Base-by-base conservation (phyloP, 2,113 vertebrate species). In the Labeo rohita region DNA sequence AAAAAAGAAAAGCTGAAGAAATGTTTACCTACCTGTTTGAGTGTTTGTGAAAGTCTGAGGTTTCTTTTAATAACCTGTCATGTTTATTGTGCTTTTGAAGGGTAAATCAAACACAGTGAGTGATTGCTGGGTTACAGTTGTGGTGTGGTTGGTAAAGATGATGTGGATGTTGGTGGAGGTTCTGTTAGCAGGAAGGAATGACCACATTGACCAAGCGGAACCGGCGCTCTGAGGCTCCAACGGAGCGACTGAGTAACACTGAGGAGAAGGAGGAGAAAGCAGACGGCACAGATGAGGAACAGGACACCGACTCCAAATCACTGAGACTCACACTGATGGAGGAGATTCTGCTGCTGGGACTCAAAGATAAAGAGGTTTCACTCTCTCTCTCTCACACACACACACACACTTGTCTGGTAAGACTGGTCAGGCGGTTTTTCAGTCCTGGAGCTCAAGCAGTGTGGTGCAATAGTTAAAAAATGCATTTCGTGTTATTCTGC, bases 301-400 rank as follows among this genome's bases (percentile, higher is more conserved):
- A 94, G 0, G 52, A 91, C 0, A 91, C 90, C 0, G 95, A 95
- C 73, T 95, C 93, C 75, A 97, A 97, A 87, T 94, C 95, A 47
- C 94, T 96, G 74, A 93, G 95, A 4, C 95, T 97, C 0, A 97
- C 95, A 0, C 95, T 97, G 3, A 96, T 97, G 96, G 96, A 97
- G 91, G 96, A 97, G 89, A 93, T 97, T 50, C 89, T 97, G 88
- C 95, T 97, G 1, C 90, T 97, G 83, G 96, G 96, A 21, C 92
- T 97, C 74, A 97, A 97, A 87, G 96, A 97, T 89, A 96, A 96
- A 88, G 95, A 96, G 96, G 96, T 97, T 91, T 87, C 49, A 13
- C 21, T 28, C 28, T 28, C 28, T 28, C 28, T 28, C 28, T 15
- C 28, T 39, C 16, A 36, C 65, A 43, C n/a, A 3, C 56, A 45